Conservation (phyloP, 2,888 invertebrate genomes). For the Tipula unca region DNA sequence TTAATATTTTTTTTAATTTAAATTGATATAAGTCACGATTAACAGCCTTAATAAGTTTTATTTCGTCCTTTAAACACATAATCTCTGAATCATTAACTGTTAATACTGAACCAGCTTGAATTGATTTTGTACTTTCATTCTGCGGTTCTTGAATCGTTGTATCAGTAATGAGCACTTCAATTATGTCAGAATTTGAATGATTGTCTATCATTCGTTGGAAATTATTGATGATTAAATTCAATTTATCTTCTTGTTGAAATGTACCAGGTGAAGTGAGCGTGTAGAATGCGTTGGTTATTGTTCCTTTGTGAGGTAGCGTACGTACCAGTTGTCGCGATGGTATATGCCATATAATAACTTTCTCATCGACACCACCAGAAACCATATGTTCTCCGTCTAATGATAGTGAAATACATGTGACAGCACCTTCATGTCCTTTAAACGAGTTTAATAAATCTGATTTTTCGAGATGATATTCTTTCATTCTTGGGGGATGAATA, state of each 20-base stretch:
- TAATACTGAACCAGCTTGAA: not conserved
- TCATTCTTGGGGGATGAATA: constrained; percentile 55
- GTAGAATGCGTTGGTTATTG: constrained; percentile 62
- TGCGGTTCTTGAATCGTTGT: not conserved
- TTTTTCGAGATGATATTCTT: constrained; percentile 56
- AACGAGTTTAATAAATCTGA: constrained; percentile 48
- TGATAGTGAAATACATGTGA: constrained; percentile 66
- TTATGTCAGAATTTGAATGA: not conserved
- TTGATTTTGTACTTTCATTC: not conserved
- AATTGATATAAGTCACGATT: constrained; percentile 3
- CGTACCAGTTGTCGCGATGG: constrained; percentile 63
- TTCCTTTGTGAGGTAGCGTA: constrained; percentile 62
- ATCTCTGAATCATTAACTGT: not conserved
- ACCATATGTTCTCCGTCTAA: constrained; percentile 60
- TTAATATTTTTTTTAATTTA: not conserved
- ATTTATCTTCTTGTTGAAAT: constrained; percentile 50
- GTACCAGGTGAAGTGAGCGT: constrained; percentile 51
- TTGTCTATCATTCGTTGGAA: constrained; percentile 50
- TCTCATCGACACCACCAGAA: constrained; percentile 68
- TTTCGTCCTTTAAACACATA: not conserved
- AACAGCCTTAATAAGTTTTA: not conserved
- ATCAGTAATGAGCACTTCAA: not conserved
- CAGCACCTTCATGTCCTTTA: constrained; percentile 56
- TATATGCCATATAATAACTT: constrained; percentile 74
- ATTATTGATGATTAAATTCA: constrained; percentile 49